Base-by-base conservation (phyloP, 2,797 vertebrate species). In the Lates japonicus region DNA sequence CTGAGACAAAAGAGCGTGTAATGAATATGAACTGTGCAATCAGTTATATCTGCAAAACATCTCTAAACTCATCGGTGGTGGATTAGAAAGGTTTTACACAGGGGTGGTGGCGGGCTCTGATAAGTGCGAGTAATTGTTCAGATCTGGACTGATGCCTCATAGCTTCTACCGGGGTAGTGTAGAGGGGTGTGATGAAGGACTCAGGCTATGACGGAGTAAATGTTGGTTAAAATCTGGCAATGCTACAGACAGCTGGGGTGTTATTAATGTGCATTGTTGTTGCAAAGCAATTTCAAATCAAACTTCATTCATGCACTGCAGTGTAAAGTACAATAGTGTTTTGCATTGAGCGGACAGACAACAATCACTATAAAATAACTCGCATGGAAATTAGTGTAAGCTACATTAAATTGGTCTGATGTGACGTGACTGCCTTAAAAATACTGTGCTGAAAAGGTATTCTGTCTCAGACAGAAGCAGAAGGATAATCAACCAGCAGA, bases 101-200 rank as follows among this genome's bases (percentile, higher is more conserved):
- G 17, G 39, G 8, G 10, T n/a, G 39, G 35, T 64, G 39, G 76
- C 37, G 29, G 11, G 61, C 63, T 64, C 66, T 74, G 86, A 70
- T 49, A 62, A 62, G 51, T 9, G 25, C 62, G 33, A 33, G 44
- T 77, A 65, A 88, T 81, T 72, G 87, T 54, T 39, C 62, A 42
- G 46, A 70, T 63, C 64, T 79, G 65, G 37, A 72, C 33, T 49
- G 74, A 80, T 52, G 72, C 71, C 46, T 76, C 57, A 20, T 60
- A 58, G 81, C 25, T 64, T 5, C 46, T n/a, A 55, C 48, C 71
- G 70, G 84, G 75, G 79, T 73, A 41, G 69, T 51, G 33, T 6
- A 70, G 44, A 65, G 74, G 80, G 65, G n/a, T 59, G 63, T 42
- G 69, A 60, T 70, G 64, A 81, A 85, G 72, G 81, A 74, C 74